Evolutionary conservation across 2,797 vertebrate genomes (phyloP), one percentile per base, ranked within the genome.

Genomic region (Alauda arvensis): DNA sequence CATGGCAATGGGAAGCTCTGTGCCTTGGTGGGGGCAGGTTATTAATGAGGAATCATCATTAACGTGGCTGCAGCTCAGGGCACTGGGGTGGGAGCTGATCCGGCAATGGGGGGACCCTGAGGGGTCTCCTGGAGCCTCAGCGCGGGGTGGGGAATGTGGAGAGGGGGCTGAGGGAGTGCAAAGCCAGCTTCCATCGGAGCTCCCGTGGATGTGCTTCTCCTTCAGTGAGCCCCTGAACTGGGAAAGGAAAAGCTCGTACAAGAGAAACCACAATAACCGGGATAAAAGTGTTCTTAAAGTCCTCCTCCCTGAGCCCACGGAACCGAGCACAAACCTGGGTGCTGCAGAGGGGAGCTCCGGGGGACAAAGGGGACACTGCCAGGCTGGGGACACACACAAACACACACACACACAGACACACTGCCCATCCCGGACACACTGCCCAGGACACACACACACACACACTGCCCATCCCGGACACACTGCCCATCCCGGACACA

Each of bases 131-230:
- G 52, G 46, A 51, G 43, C 71, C 19, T 1, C 6, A 55, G 49
- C 8, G 37, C 14, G 2, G 31, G 20, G 3, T 31, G 8, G 29
- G 63, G 20, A 48, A 18, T 9, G 2, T 4, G 23, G 26, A 6
- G 29, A 10, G 0, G 10, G 23, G 61, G 3, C 8, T 18, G 19
- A 2, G 9, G 18, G 51, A 18, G 19, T 0, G 21, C 18, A 23
- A 29, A 37, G 8, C 1, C 48, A 18, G 34, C 17, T 46, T 6
- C 5, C 13, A 4, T 5, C 42, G 40, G 6, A 9, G 60, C 75
- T 34, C 76, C 8, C 0, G 3, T 0, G 5, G 34, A 34, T 1
- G 14, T 3, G 9, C 17, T 10, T 45, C 12, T 2, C n/a, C 39
- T 20, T 4, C 21, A 25, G 5, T 3, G 6, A 4, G 28, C 26